A percentile compares a stretch with the other conserved stretches of the same genome.
Conservation (phyloP, 2,113 vertebrate genomes). For the Azemiops feae region DNA sequence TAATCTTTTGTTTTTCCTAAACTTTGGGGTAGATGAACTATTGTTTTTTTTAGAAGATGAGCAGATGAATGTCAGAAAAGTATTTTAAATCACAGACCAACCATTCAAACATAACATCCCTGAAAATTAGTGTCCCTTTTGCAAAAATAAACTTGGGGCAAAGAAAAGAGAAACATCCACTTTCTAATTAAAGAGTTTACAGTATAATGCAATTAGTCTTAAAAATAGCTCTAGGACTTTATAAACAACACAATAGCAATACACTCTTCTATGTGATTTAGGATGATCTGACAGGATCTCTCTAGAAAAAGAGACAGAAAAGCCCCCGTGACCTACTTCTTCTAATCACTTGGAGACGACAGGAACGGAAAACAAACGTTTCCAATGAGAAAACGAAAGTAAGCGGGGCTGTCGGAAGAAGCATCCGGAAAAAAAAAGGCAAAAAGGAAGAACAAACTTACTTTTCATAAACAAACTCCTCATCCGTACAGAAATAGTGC, state of each 20-base stretch:
- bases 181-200: conserved; percentile 7
- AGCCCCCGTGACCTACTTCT: not conserved
- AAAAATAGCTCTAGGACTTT: not conserved
- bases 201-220: not conserved
- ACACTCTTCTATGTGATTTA: not conserved
- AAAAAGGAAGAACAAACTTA: conserved; percentile 68
- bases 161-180: not conserved
- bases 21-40: not conserved
- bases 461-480: conserved; percentile 96
- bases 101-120: not conserved
- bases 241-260: conserved; percentile 14
- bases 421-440: not conserved
- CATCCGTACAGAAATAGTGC: conserved; percentile 96
- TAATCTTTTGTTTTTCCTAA: not conserved
- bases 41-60: not conserved
- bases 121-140: not conserved
- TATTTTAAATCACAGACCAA: not conserved
- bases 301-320: not conserved
- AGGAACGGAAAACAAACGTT: not conserved
- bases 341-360: not conserved
- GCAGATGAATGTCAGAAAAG: not conserved
- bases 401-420: not conserved
- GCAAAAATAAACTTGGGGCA: not conserved
- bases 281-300: not conserved
- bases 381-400: not conserved